phyloP scores from a whole-genome alignment of 1,140 invertebrate genomes.

The Nephotettix cincticeps region DNA sequence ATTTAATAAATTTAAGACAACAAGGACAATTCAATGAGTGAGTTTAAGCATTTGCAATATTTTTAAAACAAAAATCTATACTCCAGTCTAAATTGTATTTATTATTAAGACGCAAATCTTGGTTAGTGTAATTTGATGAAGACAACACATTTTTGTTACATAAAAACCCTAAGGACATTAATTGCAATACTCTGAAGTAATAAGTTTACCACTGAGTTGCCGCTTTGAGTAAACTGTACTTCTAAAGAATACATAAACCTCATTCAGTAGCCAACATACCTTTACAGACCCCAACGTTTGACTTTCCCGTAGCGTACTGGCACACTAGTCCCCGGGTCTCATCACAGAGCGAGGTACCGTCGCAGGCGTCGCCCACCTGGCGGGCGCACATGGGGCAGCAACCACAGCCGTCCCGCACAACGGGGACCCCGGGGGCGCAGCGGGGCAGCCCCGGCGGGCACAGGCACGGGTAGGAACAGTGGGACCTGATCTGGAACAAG shows the following conservation, averaged over 20 bases:
- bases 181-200: too few species aligned
- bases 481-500: not conserved
- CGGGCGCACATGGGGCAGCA: slow-evolving; percentile 53
- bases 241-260: not conserved
- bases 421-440: slow-evolving; percentile 46
- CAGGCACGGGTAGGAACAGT: slow-evolving; percentile 44
- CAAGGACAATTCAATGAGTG: too few species aligned
- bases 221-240: too few species aligned
- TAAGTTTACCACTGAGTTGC: too few species aligned
- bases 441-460: slow-evolving; percentile 37
- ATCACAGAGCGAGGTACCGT: slow-evolving; percentile 47
- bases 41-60: too few species aligned
- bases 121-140: too few species aligned
- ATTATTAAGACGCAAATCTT: too few species aligned
- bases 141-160: too few species aligned
- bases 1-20: too few species aligned
- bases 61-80: too few species aligned
- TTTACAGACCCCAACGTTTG: slow-evolving; percentile 45
- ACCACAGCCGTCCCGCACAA: slow-evolving; percentile 51
- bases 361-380: slow-evolving; percentile 51
- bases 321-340: slow-evolving; percentile 46
- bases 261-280: slow-evolving; percentile 42
- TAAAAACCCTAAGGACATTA: too few species aligned
- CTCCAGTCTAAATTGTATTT: too few species aligned
- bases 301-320: slow-evolving; percentile 41